Base-by-base conservation (phyloP, 2,113 vertebrate species). In the Hippocampus mohnikei region DNA sequence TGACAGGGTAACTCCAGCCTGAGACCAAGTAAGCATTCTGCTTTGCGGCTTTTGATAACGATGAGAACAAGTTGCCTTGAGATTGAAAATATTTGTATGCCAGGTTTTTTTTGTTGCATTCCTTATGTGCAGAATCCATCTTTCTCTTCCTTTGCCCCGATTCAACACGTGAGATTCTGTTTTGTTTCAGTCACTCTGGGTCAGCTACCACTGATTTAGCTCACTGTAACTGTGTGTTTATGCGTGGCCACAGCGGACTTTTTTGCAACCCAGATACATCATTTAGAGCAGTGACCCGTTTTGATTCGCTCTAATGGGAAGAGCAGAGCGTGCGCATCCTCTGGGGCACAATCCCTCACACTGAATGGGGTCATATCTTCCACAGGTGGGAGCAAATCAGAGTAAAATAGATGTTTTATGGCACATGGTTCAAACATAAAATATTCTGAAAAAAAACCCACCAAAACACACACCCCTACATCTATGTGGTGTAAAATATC, bases 201-300 rank as follows among this genome's bases (percentile, higher is more conserved):
- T 63, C 33, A 37, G 61, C 21, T 11, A 40, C 61, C 61, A 63
- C 40, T 23, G 41, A 44, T 44, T 18, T 50, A 20, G 7, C 72
- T 63, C 50, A 67, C 21, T 2, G 53, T 74, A 55, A 64, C 67
- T 58, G 50, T 37, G 41, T 33, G 12, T 63, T 75, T 48, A 27
- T 40, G 65, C 33, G 66, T 21, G 2, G 61, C 46, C 29, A 27
- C 20, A 41, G 59, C 44, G 5, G 46, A 71, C 66, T 44, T 72
- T 37, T 69, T 68, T n/a, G 13, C 69, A 75, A 20, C 74, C 72
- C 50, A 72, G 15, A 78, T 77, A 48, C 65, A 58, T 69, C 29
- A 50, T 41, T 70, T 29, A 55, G 29, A 73, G 69, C 67, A 81
- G 27, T 79, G 72, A 80, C 79, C 78, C 79, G 61, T 66, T 82